phyloP scores from a whole-genome alignment of 2,888 invertebrate species.

The Caenorhabditis uteleia region DNA sequence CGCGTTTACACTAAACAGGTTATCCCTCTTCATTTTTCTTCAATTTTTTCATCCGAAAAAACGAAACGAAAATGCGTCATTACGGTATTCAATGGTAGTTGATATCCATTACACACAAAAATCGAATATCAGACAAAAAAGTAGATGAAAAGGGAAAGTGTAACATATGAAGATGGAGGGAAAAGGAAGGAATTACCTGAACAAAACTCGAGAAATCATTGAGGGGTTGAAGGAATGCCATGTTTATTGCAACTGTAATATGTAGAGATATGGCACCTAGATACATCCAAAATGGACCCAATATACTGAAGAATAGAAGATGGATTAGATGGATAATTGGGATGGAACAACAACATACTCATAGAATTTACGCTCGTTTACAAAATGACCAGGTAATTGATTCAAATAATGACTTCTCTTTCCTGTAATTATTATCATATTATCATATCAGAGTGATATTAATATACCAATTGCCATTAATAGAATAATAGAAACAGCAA shows the following conservation, averaged over 20 bases:
- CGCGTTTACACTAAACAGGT: too few species aligned
- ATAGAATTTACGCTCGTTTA: constrained; percentile 53
- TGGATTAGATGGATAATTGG: background rate
- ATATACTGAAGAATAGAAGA: constrained; percentile 17
- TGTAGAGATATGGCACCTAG: constrained; percentile 65
- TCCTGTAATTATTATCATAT: constrained; percentile 10
- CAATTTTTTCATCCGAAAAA: too few species aligned
- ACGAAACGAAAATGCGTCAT: too few species aligned
- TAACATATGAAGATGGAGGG: constrained; percentile 3
- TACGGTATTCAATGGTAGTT: too few species aligned
- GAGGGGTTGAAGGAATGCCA: constrained; percentile 56
- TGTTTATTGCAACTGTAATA: constrained; percentile 64
- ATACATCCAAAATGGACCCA: constrained; percentile 69
- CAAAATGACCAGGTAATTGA: constrained; percentile 49
- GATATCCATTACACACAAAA: too few species aligned
- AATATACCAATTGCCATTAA: constrained; percentile 60
- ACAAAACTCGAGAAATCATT: constrained; percentile 30
- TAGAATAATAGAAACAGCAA: constrained; percentile 60
- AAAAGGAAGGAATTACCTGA: constrained; percentile 21
- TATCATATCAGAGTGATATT: background rate
- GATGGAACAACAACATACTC: constrained; percentile 11
- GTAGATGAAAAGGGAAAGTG: too few species aligned
- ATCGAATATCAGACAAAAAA: too few species aligned
- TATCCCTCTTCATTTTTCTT: too few species aligned
- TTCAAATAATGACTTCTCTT: constrained; percentile 42